Evolutionary conservation across 1,140 invertebrate genomes (phyloP), one percentile per base, ranked within the genome.

Genomic region (Dendrolimus kikuchii): DNA sequence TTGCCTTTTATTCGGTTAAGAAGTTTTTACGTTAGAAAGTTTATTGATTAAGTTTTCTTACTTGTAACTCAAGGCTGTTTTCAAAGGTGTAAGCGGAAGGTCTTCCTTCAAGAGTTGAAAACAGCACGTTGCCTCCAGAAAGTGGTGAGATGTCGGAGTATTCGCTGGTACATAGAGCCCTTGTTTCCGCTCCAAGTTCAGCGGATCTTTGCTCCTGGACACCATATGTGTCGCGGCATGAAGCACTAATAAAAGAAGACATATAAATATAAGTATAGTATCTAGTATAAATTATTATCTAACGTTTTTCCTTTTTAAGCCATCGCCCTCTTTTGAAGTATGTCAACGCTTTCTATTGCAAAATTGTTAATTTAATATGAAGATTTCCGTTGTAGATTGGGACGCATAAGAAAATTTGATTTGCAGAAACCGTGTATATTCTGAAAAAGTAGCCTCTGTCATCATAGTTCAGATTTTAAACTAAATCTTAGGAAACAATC

Each of bases 101-200:
- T 65, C 98, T 88, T 38, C 96, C 96, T 85, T 99, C 98, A 0
- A 99, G 88, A 0, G 98, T 99, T 7, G 96, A 96, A 82, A 99
- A 99, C 4, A 96, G 94, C 3, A 99, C 96, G 69, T 95, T 97
- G 23, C 97, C 98, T n/a, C 96, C 96, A 0, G 93, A 94, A 46
- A 99, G 81, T 0, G 98, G 98, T 0, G 97, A 98, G 66, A 99
- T 99, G 77, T 99, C 98, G 5, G 96, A 98, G 84, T 96, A 99
- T 76, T 99, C 97, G 38, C 96, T 95, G 2, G 95, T 98, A 76
- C 98, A 99, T 4, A 99, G 90, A 0, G 98, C 96, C 48, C 93
- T 89, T 0, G 96, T 96, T 78, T 97, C 95, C 46, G 93, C 91
- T 0, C 92, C 93, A 7, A 90, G 81, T 7, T 90, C 88, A 0